phyloP scores from a whole-genome alignment of 30 jellyfish, hydroid and myxozoan genomes.

The Aurelia sp. region DNA sequence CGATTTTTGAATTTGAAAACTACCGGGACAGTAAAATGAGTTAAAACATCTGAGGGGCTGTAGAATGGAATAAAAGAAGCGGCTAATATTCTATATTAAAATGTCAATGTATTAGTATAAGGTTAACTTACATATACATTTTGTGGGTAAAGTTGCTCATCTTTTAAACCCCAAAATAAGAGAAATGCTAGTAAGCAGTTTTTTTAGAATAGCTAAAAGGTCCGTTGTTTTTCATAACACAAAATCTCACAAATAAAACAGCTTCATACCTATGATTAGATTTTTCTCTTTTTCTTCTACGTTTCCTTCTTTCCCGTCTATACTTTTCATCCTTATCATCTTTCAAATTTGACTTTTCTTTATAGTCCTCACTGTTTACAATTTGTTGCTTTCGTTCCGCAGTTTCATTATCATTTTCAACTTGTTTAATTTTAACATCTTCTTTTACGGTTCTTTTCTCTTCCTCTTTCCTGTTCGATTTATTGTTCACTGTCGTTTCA shows the following conservation, averaged over 20 bases:
- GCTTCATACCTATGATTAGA: conserved; percentile 38
- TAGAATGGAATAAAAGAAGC: too few species aligned
- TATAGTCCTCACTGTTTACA: not conserved
- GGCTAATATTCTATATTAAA: too few species aligned
- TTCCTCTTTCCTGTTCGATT: not conserved
- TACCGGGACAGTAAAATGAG: too few species aligned
- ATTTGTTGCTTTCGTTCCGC: conserved; percentile 8
- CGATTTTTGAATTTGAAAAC: too few species aligned
- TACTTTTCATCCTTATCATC: conserved; percentile 1
- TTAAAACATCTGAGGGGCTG: too few species aligned
- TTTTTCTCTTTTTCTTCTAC: conserved; percentile 28
- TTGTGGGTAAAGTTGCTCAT: too few species aligned
- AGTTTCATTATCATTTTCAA: conserved; percentile 5
- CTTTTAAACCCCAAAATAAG: too few species aligned
- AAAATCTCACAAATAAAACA: not conserved
- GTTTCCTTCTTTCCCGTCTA: conserved; percentile 16
- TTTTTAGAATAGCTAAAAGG: too few species aligned
- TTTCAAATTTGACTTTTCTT: not conserved
- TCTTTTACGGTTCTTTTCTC: not conserved
- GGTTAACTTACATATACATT: too few species aligned
- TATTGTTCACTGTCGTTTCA: conserved; percentile 5
- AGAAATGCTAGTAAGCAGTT: too few species aligned
- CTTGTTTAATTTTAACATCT: not conserved
- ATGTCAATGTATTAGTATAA: too few species aligned
- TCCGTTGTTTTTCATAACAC: not conserved